Conservation (phyloP, 2,797 vertebrate genomes). For the Fringilla coelebs region DNA sequence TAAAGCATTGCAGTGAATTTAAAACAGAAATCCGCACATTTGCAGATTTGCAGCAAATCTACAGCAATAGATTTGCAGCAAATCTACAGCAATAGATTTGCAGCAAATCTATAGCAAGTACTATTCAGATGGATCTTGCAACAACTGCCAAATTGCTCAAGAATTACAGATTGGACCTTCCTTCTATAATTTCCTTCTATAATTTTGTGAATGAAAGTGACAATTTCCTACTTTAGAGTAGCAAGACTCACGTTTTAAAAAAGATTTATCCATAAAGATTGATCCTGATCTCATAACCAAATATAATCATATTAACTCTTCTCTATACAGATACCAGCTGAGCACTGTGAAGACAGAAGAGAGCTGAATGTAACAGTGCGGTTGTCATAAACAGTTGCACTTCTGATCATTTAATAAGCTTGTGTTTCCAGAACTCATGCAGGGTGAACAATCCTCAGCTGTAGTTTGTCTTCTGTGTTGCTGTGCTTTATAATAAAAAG, state of each 20-base stretch:
- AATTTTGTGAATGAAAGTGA: neutral
- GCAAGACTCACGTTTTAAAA: neutral
- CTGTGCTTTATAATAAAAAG: slow-evolving; percentile 41
- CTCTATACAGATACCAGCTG: slow-evolving; percentile 54
- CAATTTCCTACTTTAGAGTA: neutral
- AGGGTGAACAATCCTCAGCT: neutral
- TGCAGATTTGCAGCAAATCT: neutral
- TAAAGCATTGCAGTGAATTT: neutral
- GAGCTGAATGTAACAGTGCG: neutral
- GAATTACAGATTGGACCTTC: neutral
- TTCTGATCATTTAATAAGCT: neutral
- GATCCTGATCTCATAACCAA: neutral
- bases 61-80: neutral
- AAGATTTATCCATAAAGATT: neutral
- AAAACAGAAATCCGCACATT: neutral
- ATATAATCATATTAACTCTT: neutral
- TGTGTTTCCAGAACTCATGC: neutral
- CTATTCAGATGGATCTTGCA: neutral
- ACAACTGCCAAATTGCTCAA: neutral
- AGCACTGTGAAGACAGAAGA: neutral
- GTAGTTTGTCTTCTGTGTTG: neutral
- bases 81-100: neutral
- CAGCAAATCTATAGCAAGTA: neutral
- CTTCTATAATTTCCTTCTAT: neutral
- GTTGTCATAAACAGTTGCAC: neutral